Percentiles rank a stretch among this genome's conserved stretches.
Evolutionary conservation across 2,888 invertebrate genomes (phyloP).

Genomic region (Eupithecia insigniata): DNA sequence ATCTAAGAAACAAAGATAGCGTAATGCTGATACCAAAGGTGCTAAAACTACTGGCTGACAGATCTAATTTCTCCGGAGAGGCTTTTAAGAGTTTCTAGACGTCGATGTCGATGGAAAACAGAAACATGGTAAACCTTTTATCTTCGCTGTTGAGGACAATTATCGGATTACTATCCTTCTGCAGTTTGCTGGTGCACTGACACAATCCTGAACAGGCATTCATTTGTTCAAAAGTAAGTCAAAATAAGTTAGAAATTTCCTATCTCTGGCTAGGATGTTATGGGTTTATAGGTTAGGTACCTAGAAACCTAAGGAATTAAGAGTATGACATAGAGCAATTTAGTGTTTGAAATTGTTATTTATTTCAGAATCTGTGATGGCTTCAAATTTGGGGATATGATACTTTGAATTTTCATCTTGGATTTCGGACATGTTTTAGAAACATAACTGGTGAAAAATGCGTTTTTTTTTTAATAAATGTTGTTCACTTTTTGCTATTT

Average conservation of each 20-base stretch:
- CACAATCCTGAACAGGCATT: neutral
- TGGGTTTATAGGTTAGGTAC: too few species aligned
- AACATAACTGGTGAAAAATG: too few species aligned
- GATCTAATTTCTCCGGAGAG: neutral
- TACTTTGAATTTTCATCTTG: too few species aligned
- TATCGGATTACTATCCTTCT: neutral
- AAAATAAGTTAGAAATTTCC: neutral
- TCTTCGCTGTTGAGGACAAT: neutral
- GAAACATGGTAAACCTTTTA: slow-evolving; percentile 1
- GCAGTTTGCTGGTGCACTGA: neutral
- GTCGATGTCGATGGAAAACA: neutral
- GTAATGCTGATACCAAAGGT: neutral
- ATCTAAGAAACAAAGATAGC: neutral
- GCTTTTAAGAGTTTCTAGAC: neutral
- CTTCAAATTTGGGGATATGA: too few species aligned
- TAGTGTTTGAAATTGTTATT: too few species aligned
- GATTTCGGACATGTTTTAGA: too few species aligned
- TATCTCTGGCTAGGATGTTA: too few species aligned
- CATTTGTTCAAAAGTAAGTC: neutral
- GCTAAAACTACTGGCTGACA: neutral
- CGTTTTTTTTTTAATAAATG: too few species aligned
- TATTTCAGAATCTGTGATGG: too few species aligned
- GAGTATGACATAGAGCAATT: too few species aligned
- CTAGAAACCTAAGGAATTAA: too few species aligned
- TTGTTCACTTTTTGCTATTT: too few species aligned